Conservation (phyloP, 53 echinoderm and acorn worm species). For the Apostichopus leukothele region DNA sequence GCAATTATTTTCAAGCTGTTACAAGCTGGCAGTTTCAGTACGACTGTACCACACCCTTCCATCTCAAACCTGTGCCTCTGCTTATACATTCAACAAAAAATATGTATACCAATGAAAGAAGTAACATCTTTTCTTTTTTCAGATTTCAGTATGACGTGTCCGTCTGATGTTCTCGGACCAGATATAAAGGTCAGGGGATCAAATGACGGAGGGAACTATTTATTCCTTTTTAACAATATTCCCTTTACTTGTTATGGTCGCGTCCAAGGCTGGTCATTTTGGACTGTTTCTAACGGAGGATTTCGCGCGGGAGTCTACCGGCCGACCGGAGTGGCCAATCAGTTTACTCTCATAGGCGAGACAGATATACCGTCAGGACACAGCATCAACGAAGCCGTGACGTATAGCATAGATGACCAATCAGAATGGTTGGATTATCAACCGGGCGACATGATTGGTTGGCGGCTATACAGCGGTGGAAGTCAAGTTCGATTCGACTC, state of each 20-base stretch:
- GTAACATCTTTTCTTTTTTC: neutral
- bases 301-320: constrained; percentile 77
- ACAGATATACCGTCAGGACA: constrained; percentile 61
- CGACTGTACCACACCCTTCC: no score
- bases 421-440: constrained; percentile 70
- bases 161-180: constrained; percentile 61
- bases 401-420: constrained; percentile 53
- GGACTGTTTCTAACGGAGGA: constrained; percentile 56
- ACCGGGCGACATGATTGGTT: constrained; percentile 84
- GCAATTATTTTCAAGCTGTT: no score
- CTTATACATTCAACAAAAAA: no score
- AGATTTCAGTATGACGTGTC: constrained; percentile 76
- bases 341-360: constrained; percentile 67
- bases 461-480: constrained; percentile 60
- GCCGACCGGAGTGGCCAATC: constrained; percentile 49
- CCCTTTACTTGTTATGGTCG: constrained; percentile 82
- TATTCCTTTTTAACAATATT: constrained; percentile 70
- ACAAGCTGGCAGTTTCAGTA: no score
- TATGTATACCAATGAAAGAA: neutral
- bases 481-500: constrained; percentile 54
- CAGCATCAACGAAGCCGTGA: constrained; percentile 52
- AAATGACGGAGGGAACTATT: constrained; percentile 66
- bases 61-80: no score
- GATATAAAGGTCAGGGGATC: constrained; percentile 45
- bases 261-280: constrained; percentile 77